Evolutionary conservation across 1,140 invertebrate genomes (phyloP).

Genomic region (Cryptotermes secundus): DNA sequence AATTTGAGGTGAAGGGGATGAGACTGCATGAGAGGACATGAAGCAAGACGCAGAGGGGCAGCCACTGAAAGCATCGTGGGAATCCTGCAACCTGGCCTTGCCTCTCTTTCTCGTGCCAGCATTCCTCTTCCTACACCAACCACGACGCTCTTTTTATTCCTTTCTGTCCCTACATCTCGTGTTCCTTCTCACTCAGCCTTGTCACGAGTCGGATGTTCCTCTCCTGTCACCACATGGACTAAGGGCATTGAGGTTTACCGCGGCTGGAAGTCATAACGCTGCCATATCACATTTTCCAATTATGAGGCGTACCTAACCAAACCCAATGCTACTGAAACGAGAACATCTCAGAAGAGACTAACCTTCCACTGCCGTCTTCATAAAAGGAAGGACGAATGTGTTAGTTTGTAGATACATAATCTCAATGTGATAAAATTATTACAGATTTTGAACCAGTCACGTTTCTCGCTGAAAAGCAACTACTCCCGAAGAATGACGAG

Average conservation of each 20-base stretch:
- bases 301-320: neutral
- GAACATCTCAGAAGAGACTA: no score
- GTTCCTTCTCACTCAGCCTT: slow-evolving; percentile 8
- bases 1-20: slow-evolving; percentile 28
- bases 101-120: slow-evolving; percentile 10
- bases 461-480: no score
- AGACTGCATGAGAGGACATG: neutral
- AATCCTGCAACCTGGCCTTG: slow-evolving; percentile 35
- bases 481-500: no score
- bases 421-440: no score
- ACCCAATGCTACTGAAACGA: no score
- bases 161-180: neutral
- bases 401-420: no score
- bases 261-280: neutral
- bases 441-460: no score
- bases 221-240: neutral
- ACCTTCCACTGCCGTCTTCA: no score
- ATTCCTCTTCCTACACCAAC: neutral
- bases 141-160: neutral
- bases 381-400: no score
- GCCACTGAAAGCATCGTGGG: slow-evolving; percentile 38
- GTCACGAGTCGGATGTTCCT: neutral
- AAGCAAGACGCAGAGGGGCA: neutral
- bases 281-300: slow-evolving; percentile 1
- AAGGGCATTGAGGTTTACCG: neutral